These are phyloP conservation scores for Diplogasteroides magnus DNA, from an alignment of 1,140 invertebrate genomes.

Conservation along the genomic window DNA sequence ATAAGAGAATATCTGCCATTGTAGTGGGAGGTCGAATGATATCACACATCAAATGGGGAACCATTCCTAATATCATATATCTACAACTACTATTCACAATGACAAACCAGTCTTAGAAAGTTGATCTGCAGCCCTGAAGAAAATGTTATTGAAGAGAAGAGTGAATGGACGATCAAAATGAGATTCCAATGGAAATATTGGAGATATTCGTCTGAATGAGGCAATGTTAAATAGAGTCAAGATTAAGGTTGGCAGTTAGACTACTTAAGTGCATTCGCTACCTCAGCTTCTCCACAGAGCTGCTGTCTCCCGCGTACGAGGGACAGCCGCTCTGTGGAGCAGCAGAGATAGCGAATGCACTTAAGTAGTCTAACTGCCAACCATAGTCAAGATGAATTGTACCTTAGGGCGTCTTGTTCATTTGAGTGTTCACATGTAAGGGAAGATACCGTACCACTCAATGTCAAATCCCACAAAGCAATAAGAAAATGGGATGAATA, in stretches of 20 bases:
- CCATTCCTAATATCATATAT: neutral
- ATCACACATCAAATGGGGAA: neutral
- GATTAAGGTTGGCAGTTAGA: neutral
- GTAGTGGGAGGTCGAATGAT: neutral
- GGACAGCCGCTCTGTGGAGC: too few species aligned
- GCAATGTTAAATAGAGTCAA: neutral
- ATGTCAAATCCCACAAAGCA: neutral
- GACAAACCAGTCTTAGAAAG: neutral
- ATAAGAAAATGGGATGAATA: neutral
- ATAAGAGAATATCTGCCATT: neutral
- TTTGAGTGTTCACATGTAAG: neutral
- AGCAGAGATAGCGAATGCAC: too few species aligned
- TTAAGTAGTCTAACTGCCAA: neutral
- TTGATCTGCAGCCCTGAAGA: neutral
- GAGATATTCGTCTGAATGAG: neutral
- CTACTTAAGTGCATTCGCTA: neutral
- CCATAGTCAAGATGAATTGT: too few species aligned
- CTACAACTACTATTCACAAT: neutral
- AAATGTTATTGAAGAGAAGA: neutral
- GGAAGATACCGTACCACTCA: neutral
- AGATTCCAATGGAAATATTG: neutral
- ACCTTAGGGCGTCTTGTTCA: too few species aligned
- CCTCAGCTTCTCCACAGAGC: too few species aligned
- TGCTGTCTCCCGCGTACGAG: too few species aligned
- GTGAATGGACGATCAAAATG: neutral